Base-by-base conservation (phyloP, 2,797 vertebrate genomes). In the Tauraco hartlaubi region DNA sequence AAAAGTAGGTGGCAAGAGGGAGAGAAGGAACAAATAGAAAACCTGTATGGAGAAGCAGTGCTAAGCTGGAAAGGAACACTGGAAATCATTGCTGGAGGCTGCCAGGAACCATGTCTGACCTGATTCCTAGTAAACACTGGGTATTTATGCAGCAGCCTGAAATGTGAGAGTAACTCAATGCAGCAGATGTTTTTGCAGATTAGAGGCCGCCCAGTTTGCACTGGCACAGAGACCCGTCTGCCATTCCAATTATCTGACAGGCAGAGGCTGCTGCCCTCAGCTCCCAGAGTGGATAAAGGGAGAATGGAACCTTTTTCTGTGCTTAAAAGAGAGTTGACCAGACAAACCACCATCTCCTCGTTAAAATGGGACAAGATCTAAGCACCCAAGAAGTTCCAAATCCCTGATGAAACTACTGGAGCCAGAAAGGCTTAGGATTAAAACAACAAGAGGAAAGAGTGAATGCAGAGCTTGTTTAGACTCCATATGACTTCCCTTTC, bases 71-170 rank as follows among this genome's bases (percentile, higher is more conserved):
- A 77, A 61, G 82, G 85, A 77, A 26, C 15, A 14, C 76, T 95
- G 96, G 94, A 94, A 94, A 95, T 90, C 48, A 1, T 14, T 11
- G 79, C 88, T 71, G 3, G 44, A 67, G 79, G 85, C 85, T 94
- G 94, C 90, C 95, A 93, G 95, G 49, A 95, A 48, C 91, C 87
- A 80, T 64, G 95, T 86, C 95, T 94, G 92, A 78, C 89, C 91
- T 12, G 52, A 66, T 89, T 94, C 87, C 89, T 77, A 80, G 67
- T 69, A 90, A 91, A 93, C 92, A 93, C 91, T 83, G 91, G 78
- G 80, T 61, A 86, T 96, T 94, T 90, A 88, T 95, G 95, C 90
- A 81, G 94, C 71, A 88, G 90, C 76, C 92, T 88, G 96, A 80
- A 84, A 95, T 88, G 86, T 63, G 94, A 92, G 93, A 84, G 94